phyloP scores from a whole-genome alignment of 2,888 invertebrate species.

The Andrena bicolor region DNA sequence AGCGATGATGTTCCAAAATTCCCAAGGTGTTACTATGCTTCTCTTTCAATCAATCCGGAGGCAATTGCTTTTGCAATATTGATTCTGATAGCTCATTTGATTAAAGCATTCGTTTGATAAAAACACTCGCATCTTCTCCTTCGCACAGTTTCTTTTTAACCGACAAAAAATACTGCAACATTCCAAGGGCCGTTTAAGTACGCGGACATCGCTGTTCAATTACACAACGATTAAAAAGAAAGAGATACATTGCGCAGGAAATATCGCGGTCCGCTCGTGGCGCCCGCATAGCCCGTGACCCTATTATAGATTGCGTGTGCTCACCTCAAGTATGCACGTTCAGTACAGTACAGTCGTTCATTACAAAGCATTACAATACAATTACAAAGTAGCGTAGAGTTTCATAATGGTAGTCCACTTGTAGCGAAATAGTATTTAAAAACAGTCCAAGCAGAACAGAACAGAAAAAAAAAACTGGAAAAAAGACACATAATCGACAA shows the following conservation, averaged over 20 bases:
- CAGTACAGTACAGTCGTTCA: slow-evolving; percentile 78
- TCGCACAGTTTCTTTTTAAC: too few relatives aligned
- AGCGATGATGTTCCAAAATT: background rate
- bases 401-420: slow-evolving; percentile 83
- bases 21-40: background rate
- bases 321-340: slow-evolving; percentile 75
- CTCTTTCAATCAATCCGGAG: background rate
- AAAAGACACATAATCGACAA: slow-evolving; percentile 67
- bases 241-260: background rate
- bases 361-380: slow-evolving; percentile 79
- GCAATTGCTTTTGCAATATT: too few relatives aligned
- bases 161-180: background rate
- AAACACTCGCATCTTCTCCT: too few relatives aligned
- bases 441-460: slow-evolving; percentile 65
- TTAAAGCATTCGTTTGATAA: too few relatives aligned
- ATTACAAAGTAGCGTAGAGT: slow-evolving; percentile 82
- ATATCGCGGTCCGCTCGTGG: slow-evolving; percentile 58
- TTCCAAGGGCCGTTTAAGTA: background rate
- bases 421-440: slow-evolving; percentile 84
- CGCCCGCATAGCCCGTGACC: slow-evolving; percentile 62
- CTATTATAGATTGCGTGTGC: slow-evolving; percentile 77
- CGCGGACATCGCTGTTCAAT: background rate
- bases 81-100: too few relatives aligned
- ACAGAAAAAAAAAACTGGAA: slow-evolving; percentile 59
- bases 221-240: background rate